Conservation (phyloP, 2,113 vertebrate genomes). For the Barnardius zonarius region DNA sequence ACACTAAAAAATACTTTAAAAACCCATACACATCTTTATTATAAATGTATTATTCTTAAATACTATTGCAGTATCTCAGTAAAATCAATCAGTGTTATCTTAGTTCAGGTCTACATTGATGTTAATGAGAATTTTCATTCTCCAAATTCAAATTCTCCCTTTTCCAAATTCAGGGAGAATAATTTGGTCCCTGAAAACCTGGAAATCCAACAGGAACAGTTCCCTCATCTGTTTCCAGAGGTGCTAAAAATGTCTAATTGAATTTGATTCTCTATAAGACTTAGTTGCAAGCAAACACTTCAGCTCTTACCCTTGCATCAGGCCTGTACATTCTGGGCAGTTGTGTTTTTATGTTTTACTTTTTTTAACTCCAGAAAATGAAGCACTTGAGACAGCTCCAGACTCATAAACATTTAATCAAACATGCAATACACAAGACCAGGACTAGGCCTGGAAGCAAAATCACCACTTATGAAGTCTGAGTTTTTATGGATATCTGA, state of each 20-base stretch:
- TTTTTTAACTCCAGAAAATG: neutral
- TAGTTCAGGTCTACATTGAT: neutral
- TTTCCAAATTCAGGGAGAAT: neutral
- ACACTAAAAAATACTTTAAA: neutral
- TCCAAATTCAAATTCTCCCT: too few species aligned
- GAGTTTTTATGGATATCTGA: neutral
- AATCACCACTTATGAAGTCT: neutral
- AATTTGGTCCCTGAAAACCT: neutral
- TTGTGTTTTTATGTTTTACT: neutral
- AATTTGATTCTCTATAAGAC: neutral
- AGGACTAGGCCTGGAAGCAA: neutral
- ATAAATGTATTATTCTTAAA: neutral
- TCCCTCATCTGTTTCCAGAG: neutral
- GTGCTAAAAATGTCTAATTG: neutral
- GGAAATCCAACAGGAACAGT: neutral
- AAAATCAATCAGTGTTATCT: neutral
- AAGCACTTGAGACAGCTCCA: neutral
- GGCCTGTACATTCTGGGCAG: neutral
- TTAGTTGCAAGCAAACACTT: neutral
- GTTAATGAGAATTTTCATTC: neutral
- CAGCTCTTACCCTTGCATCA: neutral
- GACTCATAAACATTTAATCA: neutral
- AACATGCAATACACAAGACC: neutral
- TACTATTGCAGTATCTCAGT: neutral
- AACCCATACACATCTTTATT: rapidly evolving